Evolutionary conservation across 2,797 vertebrate genomes (phyloP).

Genomic region (Miichthys miiuy): DNA sequence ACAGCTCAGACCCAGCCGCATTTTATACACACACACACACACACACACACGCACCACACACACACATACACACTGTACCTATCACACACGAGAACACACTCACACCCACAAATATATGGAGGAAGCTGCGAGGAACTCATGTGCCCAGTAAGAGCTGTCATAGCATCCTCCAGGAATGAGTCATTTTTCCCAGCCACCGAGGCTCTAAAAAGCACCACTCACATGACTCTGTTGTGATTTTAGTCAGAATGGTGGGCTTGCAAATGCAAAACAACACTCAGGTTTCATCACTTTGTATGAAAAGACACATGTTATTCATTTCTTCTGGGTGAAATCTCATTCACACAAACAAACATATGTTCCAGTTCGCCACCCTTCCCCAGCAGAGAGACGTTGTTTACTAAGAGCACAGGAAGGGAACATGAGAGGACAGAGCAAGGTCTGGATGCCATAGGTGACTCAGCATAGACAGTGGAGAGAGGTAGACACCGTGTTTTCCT

Average conservation of each 20-base stretch:
- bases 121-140: slow-evolving; percentile 66
- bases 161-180: slow-evolving; percentile 71
- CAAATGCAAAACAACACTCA: slow-evolving; percentile 29
- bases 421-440: slow-evolving; percentile 63
- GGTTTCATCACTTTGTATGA: slow-evolving; percentile 6
- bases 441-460: slow-evolving; percentile 74
- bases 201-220: slow-evolving; percentile 53
- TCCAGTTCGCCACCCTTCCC: slow-evolving; percentile 53
- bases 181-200: slow-evolving; percentile 59
- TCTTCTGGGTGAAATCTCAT: slow-evolving; percentile 27
- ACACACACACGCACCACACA: slow-evolving; percentile 28
- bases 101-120: slow-evolving; percentile 64
- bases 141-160: slow-evolving; percentile 70
- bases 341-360: slow-evolving; percentile 32
- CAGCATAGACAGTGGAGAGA: slow-evolving; percentile 66
- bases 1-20: slow-evolving; percentile 65
- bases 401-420: slow-evolving; percentile 53
- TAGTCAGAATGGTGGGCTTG: slow-evolving; percentile 20
- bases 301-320: slow-evolving; percentile 28
- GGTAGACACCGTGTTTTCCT: slow-evolving; percentile 56
- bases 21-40: slow-evolving; percentile 38
- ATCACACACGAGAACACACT: slow-evolving; percentile 56
- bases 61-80: slow-evolving; percentile 40
- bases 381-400: slow-evolving; percentile 69
- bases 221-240: slow-evolving; percentile 69